Percentiles rank a stretch among this genome's conserved stretches.
phyloP scores from a whole-genome alignment of 2,113 vertebrate species.

The Psilopsiagon aurifrons region DNA sequence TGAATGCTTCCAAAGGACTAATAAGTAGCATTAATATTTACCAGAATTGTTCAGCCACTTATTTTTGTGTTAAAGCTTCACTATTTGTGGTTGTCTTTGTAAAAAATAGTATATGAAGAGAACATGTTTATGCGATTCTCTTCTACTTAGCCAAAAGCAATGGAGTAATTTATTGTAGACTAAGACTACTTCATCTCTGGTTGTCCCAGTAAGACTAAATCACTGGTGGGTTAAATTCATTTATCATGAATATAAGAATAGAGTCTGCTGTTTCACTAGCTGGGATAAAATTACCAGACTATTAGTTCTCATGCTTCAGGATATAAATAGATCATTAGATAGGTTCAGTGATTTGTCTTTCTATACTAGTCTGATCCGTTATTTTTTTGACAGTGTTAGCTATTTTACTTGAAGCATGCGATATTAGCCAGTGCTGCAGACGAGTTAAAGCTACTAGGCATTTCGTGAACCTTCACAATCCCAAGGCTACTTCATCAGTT shows the following conservation, averaged over 20 bases:
- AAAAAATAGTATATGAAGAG: background rate
- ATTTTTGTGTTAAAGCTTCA: background rate
- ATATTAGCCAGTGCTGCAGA: background rate
- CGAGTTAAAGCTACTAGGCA: background rate
- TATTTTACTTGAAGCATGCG: background rate
- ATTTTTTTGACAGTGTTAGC: background rate
- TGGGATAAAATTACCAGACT: slow-evolving; percentile 41
- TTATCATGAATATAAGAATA: slow-evolving; percentile 18
- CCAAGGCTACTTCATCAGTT: background rate
- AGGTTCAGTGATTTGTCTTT: slow-evolving; percentile 12
- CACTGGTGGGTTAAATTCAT: slow-evolving; percentile 22
- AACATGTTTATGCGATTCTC: background rate
- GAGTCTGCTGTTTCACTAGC: slow-evolving; percentile 11
- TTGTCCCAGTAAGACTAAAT: slow-evolving; percentile 2
- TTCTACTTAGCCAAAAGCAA: slow-evolving; percentile 27
- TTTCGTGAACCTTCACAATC: background rate
- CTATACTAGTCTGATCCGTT: background rate
- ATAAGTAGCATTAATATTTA: background rate
- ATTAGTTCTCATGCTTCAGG: slow-evolving; percentile 20
- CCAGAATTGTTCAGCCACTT: background rate
- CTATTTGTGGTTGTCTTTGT: background rate
- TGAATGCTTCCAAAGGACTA: background rate
- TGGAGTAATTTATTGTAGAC: background rate
- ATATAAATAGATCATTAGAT: slow-evolving; percentile 22
- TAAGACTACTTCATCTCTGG: background rate